These are phyloP conservation scores for Brotula barbata DNA, from an alignment of 2,797 vertebrate species.

Conservation along the genomic window DNA sequence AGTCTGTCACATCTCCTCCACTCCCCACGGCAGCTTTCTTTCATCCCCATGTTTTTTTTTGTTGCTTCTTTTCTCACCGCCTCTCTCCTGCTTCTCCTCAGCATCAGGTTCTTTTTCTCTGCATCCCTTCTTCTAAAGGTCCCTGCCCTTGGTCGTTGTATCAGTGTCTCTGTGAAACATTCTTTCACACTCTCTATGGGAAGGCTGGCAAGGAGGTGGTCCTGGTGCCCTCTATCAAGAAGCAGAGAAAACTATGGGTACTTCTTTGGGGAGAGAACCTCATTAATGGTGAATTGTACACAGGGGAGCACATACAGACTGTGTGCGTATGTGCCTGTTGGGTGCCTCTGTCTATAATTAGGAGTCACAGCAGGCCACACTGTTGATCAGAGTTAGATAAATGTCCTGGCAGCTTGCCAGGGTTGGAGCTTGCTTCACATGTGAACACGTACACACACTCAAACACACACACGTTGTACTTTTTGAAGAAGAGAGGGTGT, in stretches of 20 bases:
- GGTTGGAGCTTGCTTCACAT: slow-evolving; percentile 28
- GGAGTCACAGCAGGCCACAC: slow-evolving; percentile 69
- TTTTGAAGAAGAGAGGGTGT: slow-evolving; percentile 10
- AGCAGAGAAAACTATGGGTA: slow-evolving; percentile 44
- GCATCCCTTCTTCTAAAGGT: slow-evolving; percentile 24
- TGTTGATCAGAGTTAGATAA: slow-evolving; percentile 78
- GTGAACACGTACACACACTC: background rate
- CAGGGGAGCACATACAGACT: slow-evolving; percentile 66
- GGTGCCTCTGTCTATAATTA: slow-evolving; percentile 76
- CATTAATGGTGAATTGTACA: slow-evolving; percentile 75
- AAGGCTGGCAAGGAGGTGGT: slow-evolving; percentile 46
- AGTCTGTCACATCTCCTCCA: slow-evolving; percentile 58
- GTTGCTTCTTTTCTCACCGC: slow-evolving; percentile 39
- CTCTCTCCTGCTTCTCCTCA: slow-evolving; percentile 28
- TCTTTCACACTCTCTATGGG: slow-evolving; percentile 9
- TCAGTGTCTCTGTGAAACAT: slow-evolving; percentile 13
- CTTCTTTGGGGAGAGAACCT: slow-evolving; percentile 70
- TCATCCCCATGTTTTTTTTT: slow-evolving; percentile 38
- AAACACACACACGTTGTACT: slow-evolving; percentile 17
- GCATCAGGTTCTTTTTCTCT: slow-evolving; percentile 11
- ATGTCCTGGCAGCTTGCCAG: slow-evolving; percentile 74
- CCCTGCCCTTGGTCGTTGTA: background rate
- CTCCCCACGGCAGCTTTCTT: slow-evolving; percentile 54
- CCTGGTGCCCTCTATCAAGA: slow-evolving; percentile 59
- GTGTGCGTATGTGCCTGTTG: slow-evolving; percentile 63